Evolutionary conservation across 2,888 invertebrate species (phyloP).

Genomic region (Mimas tiliae): DNA sequence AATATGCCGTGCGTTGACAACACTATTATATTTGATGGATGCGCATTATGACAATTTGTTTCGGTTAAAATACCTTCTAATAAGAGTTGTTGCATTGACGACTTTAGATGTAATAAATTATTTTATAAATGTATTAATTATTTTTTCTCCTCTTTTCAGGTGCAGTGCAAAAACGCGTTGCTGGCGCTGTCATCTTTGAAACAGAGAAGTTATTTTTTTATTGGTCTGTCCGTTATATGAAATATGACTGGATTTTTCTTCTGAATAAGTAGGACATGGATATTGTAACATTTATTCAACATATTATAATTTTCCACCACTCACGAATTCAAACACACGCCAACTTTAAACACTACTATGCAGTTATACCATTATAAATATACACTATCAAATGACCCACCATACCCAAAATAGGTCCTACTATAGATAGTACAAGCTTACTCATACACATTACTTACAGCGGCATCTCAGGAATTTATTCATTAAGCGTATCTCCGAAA

Average conservation of each 20-base stretch:
- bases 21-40: constrained; percentile 70
- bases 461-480: constrained; percentile 23
- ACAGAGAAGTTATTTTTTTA: constrained; percentile 44
- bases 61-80: constrained; percentile 4
- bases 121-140: constrained; percentile 31
- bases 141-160: constrained; percentile 33
- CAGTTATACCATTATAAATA: not conserved
- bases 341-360: not conserved
- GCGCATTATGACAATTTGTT: constrained; percentile 45
- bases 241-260: not conserved
- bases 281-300: not conserved
- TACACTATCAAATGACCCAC: not conserved
- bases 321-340: too few relatives aligned
- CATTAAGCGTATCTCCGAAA: constrained; percentile 5
- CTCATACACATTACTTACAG: constrained; percentile 20
- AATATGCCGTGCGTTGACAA: constrained; percentile 58
- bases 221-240: constrained; percentile 8
- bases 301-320: not conserved
- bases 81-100: not conserved
- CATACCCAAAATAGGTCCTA: constrained; percentile 13
- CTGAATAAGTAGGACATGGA: not conserved
- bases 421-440: constrained; percentile 2
- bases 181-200: constrained; percentile 21
- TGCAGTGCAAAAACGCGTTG: constrained; percentile 11
- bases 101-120: constrained; percentile 18